Conservation (phyloP, 2,113 vertebrate species). For the Zosterops borbonicus region DNA sequence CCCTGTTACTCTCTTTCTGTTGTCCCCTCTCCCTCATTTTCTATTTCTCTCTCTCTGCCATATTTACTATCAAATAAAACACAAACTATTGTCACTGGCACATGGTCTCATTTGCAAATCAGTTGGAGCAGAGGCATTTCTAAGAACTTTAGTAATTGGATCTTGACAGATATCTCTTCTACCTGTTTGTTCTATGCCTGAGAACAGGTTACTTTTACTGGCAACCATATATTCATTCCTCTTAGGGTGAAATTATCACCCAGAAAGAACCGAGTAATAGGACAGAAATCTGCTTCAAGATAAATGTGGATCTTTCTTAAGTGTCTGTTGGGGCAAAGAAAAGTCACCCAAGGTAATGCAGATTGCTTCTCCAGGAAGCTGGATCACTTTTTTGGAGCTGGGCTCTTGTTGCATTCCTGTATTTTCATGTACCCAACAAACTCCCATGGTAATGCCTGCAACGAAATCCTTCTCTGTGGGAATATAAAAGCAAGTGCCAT, state of each 20-base stretch:
- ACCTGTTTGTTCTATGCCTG: neutral
- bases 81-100: neutral
- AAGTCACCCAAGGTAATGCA: neutral
- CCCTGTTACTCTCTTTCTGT: neutral
- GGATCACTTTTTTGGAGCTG: neutral
- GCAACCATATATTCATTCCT: neutral
- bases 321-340: neutral
- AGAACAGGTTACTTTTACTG: neutral
- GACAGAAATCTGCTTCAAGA: neutral
- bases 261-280: neutral
- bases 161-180: neutral
- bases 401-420: neutral
- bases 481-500: neutral
- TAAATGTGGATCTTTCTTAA: neutral
- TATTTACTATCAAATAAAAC: neutral
- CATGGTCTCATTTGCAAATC: neutral
- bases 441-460: neutral
- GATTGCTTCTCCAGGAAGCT: neutral
- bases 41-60: neutral
- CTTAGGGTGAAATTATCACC: neutral
- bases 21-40: neutral
- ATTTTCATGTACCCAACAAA: neutral
- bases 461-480: neutral
- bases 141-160: neutral
- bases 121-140: neutral